phyloP scores from a whole-genome alignment of 1,140 invertebrate species.

The Drosophila miranda region DNA sequence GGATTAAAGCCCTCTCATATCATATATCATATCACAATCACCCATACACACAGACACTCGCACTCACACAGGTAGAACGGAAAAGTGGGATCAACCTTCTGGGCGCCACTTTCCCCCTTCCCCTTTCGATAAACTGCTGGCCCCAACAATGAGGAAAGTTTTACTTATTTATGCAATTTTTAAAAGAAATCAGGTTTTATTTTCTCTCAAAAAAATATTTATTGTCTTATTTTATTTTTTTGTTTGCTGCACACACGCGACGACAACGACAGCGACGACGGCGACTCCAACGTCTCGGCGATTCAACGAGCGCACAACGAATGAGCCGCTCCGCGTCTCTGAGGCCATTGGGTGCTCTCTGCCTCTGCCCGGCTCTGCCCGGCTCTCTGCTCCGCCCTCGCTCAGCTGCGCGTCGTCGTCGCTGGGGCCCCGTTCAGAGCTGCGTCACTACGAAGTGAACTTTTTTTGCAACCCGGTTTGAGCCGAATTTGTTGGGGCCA shows the following conservation, averaged over 20 bases:
- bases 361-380: too few relatives aligned
- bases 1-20: conserved; percentile 24
- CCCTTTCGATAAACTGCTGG: not conserved
- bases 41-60: conserved; percentile 8
- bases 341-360: not conserved
- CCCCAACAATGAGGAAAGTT: not conserved
- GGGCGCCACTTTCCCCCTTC: conserved; percentile 20
- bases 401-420: conserved; percentile 20
- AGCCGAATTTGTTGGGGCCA: conserved; percentile 30
- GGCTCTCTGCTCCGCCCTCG: conserved; percentile 26
- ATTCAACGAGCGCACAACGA: conserved; percentile 71
- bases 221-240: conserved; percentile 16
- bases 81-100: conserved; percentile 11
- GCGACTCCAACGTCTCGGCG: conserved; percentile 60
- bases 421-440: conserved; percentile 9
- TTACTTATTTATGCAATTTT: conserved; percentile 33
- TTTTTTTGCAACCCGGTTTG: conserved; percentile 43
- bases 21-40: conserved; percentile 39
- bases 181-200: conserved; percentile 43
- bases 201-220: conserved; percentile 4
- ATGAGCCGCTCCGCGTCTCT: conserved; percentile 52
- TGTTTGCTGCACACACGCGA: conserved; percentile 47
- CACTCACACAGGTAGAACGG: conserved; percentile 17
- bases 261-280: conserved; percentile 12
- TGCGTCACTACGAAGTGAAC: conserved; percentile 22